Conservation (phyloP, 1,140 invertebrate genomes). For the Caenorhabditis remanei region DNA sequence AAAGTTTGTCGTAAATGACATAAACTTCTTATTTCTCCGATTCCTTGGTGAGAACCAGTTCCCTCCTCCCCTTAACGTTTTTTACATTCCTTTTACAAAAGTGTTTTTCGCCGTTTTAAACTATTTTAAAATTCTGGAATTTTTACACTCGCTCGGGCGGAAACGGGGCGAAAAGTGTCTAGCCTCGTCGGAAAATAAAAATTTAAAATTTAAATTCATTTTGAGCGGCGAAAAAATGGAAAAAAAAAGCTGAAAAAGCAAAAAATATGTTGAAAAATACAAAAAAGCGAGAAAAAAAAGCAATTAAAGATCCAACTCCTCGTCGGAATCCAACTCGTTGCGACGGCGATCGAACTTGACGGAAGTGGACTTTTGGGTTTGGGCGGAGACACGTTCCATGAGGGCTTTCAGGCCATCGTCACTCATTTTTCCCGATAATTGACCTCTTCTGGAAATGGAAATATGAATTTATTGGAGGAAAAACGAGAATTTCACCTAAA, state of each 20-base stretch:
- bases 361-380: constrained; percentile 67
- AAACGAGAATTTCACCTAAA: too few relatives aligned
- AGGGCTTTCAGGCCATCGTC: constrained; percentile 68
- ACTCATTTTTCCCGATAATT: constrained; percentile 82
- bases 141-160: background rate
- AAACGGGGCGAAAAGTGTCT: too few relatives aligned
- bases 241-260: background rate
- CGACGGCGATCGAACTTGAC: constrained; percentile 70
- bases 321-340: constrained; percentile 65
- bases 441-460: constrained; percentile 81
- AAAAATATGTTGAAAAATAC: background rate
- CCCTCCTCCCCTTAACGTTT: background rate
- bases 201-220: background rate
- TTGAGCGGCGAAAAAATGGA: background rate
- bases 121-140: background rate
- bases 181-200: background rate
- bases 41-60: background rate
- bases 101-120: background rate
- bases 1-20: too few relatives aligned
- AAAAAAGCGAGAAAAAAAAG: constrained; percentile 6
- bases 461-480: background rate
- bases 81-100: background rate
- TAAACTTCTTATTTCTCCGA: too few relatives aligned
- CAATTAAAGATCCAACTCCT: constrained; percentile 57
- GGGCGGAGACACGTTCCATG: constrained; percentile 68